Conservation (phyloP, 1,140 invertebrate species). For the Orchestia grillus region DNA sequence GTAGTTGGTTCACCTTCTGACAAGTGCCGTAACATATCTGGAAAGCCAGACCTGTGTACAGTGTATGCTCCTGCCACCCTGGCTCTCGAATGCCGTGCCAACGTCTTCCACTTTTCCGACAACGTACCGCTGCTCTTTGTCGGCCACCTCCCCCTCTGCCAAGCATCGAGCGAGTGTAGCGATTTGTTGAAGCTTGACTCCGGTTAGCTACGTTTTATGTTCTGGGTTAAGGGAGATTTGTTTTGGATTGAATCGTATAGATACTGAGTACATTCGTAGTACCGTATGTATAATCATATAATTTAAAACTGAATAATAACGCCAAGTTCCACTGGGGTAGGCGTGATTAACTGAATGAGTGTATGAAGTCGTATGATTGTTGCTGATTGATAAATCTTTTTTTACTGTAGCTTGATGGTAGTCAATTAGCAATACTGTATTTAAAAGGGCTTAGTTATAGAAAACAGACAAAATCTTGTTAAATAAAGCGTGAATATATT, state of each 20-base stretch:
- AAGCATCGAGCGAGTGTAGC: background rate
- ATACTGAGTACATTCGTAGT: too few relatives aligned
- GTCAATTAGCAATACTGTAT: too few relatives aligned
- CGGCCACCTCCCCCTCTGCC: background rate
- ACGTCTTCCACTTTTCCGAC: conserved; percentile 1
- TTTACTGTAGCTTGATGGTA: too few relatives aligned
- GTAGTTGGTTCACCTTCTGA: background rate
- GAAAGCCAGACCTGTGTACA: background rate
- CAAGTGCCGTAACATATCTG: background rate
- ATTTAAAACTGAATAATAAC: too few relatives aligned
- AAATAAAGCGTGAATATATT: too few relatives aligned
- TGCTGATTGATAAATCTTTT: too few relatives aligned
- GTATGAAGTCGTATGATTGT: too few relatives aligned
- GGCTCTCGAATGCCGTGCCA: background rate
- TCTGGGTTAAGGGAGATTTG: background rate
- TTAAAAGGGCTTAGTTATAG: too few relatives aligned
- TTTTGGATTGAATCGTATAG: background rate
- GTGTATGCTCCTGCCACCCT: background rate
- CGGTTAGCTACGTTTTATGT: background rate
- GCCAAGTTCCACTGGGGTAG: too few relatives aligned
- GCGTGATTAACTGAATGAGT: too few relatives aligned
- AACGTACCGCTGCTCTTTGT: background rate
- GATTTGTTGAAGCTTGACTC: background rate
- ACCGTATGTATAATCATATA: too few relatives aligned
- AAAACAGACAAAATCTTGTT: too few relatives aligned